A percentile compares a stretch with the other conserved stretches of the same genome.
phyloP scores from a whole-genome alignment of 2,113 vertebrate species.

The Setophaga petechia region DNA sequence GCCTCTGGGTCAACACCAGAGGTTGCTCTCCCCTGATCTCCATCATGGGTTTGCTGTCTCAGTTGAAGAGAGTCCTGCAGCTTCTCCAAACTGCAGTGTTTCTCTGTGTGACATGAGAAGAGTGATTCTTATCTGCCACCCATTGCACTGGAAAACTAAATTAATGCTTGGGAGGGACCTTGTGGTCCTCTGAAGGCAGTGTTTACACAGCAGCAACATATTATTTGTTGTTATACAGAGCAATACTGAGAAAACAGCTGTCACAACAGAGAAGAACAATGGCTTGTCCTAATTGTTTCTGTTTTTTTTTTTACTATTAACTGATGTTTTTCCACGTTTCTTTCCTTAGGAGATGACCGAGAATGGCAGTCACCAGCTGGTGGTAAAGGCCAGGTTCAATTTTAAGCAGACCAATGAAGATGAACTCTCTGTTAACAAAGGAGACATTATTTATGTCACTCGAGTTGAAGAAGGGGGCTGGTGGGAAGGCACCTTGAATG shows the following conservation, averaged over 20 bases:
- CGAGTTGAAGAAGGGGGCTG: slow-evolving; percentile 97
- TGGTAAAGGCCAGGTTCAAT: slow-evolving; percentile 97
- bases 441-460: slow-evolving; percentile 92
- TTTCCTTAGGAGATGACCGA: slow-evolving; percentile 92
- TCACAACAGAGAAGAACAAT: slow-evolving; percentile 35
- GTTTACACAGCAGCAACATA: background rate
- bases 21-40: background rate
- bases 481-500: slow-evolving; percentile 94
- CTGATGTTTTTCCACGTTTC: background rate
- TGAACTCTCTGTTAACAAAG: slow-evolving; percentile 94
- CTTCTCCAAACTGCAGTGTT: background rate
- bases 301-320: background rate
- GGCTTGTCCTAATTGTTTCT: background rate
- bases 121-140: background rate
- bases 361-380: slow-evolving; percentile 85
- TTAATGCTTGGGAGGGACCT: background rate
- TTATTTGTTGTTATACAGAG: background rate
- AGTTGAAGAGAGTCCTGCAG: background rate
- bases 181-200: background rate
- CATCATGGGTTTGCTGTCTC: background rate
- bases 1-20: background rate
- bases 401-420: slow-evolving; percentile 99
- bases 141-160: background rate
- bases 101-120: background rate
- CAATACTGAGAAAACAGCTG: slow-evolving; percentile 41